phyloP scores from a whole-genome alignment of 1,140 invertebrate species.

The Nilaparvata lugens region DNA sequence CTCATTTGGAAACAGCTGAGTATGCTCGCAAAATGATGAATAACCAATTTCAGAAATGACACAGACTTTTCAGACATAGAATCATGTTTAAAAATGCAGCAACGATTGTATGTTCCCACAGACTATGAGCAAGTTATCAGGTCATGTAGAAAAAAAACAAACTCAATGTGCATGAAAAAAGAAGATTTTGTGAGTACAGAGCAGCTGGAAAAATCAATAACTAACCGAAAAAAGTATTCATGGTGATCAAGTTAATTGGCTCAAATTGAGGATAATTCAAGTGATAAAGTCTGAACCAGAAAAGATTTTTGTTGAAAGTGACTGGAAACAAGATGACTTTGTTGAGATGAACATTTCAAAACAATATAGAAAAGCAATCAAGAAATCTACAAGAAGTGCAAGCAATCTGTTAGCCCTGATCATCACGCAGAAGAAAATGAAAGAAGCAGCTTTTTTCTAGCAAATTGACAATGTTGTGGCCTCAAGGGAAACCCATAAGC shows the following conservation, averaged over 20 bases:
- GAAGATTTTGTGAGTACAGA: constrained; percentile 1
- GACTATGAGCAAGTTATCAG: too few relatives aligned
- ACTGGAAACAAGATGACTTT: constrained; percentile 9
- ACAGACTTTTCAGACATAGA: too few relatives aligned
- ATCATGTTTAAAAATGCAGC: too few relatives aligned
- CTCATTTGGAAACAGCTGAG: too few relatives aligned
- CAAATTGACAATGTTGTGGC: constrained; percentile 10
- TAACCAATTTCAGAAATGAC: too few relatives aligned
- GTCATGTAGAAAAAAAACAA: background rate
- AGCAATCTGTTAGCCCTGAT: background rate
- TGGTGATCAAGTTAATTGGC: constrained; percentile 9
- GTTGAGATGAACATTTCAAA: constrained; percentile 17
- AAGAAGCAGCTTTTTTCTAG: background rate
- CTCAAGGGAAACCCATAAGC: constrained; percentile 13
- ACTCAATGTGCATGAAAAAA: background rate
- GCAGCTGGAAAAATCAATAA: constrained; percentile 6
- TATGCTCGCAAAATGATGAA: too few relatives aligned
- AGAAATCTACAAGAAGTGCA: background rate
- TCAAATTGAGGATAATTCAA: constrained; percentile 3
- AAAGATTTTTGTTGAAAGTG: constrained; percentile 10
- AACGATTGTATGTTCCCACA: too few relatives aligned
- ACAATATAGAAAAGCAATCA: background rate
- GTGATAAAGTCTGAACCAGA: constrained; percentile 5
- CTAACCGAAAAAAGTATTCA: constrained; percentile 2
- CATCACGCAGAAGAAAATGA: background rate